A percentile compares a stretch with the other conserved stretches of the same genome.
Evolutionary conservation across 2,888 invertebrate genomes (phyloP).

Genomic region (Agrochola circellaris): DNA sequence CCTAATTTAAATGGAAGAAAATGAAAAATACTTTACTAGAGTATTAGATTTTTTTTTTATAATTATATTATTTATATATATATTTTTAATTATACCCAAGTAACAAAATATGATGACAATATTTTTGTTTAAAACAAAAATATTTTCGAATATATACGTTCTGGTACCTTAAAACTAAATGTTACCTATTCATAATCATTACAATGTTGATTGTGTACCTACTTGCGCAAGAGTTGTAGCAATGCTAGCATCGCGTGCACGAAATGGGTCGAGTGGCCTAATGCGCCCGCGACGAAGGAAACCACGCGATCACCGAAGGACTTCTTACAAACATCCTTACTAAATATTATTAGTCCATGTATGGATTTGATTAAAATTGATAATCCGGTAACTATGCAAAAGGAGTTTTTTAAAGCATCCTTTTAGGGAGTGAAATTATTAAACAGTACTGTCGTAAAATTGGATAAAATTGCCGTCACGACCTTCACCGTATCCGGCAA

Average conservation of each 20-base stretch:
- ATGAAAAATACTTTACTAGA: too few species aligned
- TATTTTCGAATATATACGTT: background rate
- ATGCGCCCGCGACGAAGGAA: constrained; percentile 42
- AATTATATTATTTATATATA: too few species aligned
- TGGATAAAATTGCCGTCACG: too few species aligned
- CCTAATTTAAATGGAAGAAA: too few species aligned
- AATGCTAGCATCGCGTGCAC: constrained; percentile 61
- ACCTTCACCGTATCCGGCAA: too few species aligned
- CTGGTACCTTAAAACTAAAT: constrained; percentile 19
- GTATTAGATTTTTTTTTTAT: too few species aligned
- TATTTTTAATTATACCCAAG: too few species aligned
- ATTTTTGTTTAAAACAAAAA: background rate
- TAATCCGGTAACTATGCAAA: background rate
- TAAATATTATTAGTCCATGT: constrained; percentile 15
- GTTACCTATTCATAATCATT: constrained; percentile 23
- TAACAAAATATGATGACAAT: background rate
- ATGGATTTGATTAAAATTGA: background rate
- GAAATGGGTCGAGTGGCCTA: constrained; percentile 54
- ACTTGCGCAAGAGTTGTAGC: constrained; percentile 46
- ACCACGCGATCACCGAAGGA: constrained; percentile 39
- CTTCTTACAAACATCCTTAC: constrained; percentile 59
- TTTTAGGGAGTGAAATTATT: background rate
- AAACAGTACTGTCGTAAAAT: background rate
- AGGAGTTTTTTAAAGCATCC: background rate
- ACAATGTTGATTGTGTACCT: constrained; percentile 25